These are phyloP conservation scores for Ornithoptera alexandrae DNA, from an alignment of 2,888 invertebrate genomes.

Conservation along the genomic window DNA sequence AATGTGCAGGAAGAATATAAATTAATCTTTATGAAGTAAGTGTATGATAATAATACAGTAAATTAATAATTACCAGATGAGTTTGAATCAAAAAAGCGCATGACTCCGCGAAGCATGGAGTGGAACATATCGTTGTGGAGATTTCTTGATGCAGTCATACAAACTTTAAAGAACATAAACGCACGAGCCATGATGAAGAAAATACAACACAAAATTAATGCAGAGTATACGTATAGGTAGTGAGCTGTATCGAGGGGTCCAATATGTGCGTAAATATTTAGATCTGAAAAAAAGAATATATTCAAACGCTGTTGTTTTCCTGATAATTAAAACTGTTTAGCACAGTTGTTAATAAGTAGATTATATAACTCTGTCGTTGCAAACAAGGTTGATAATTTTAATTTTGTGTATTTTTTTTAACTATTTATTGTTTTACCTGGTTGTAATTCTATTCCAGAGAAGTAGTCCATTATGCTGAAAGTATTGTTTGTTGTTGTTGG, in stretches of 20 bases:
- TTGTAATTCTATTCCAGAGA: constrained; percentile 55
- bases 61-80: constrained; percentile 81
- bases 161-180: constrained; percentile 85
- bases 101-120: constrained; percentile 86
- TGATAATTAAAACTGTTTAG: neutral
- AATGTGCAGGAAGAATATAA: neutral
- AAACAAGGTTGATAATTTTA: too few relatives aligned
- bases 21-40: neutral
- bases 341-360: neutral
- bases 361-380: too few relatives aligned
- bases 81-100: constrained; percentile 93
- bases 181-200: constrained; percentile 81
- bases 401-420: neutral
- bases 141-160: constrained; percentile 86
- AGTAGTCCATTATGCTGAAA: constrained; percentile 61
- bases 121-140: constrained; percentile 93
- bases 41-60: neutral
- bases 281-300: constrained; percentile 45
- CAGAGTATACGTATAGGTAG: constrained; percentile 69
- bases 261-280: constrained; percentile 67
- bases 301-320: neutral
- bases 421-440: constrained; percentile 47
- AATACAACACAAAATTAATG: constrained; percentile 71
- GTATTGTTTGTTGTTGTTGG: constrained; percentile 50
- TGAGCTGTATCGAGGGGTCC: constrained; percentile 69